Conservation (phyloP, 53 echinoderm and acorn worm genomes). For the Arbacia lixula region DNA sequence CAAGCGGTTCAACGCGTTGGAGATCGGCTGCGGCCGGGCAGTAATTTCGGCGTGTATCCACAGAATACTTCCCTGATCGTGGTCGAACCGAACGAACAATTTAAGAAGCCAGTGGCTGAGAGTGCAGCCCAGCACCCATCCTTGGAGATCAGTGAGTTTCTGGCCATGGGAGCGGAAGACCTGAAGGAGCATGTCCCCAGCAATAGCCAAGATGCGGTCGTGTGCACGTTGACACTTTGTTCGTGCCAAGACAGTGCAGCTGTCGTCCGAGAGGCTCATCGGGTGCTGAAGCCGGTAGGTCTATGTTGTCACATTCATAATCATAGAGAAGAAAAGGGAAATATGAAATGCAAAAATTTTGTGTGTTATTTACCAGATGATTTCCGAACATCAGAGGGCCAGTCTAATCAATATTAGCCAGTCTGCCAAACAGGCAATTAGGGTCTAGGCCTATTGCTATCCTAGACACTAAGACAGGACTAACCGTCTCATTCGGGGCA, state of each 20-base stretch:
- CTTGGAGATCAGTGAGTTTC: conserved; percentile 56
- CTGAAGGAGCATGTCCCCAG: conserved; percentile 60
- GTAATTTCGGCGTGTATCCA: conserved; percentile 74
- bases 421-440: too few species aligned
- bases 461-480: too few species aligned
- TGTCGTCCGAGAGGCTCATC: conserved; percentile 66
- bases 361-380: too few species aligned
- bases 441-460: too few species aligned
- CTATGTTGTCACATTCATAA: too few species aligned
- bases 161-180: conserved; percentile 67
- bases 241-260: conserved; percentile 61
- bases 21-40: conserved; percentile 77
- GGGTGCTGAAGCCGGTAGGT: conserved; percentile 72
- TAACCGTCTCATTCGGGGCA: too few species aligned
- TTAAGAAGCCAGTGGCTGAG: conserved; percentile 37
- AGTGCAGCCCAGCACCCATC: conserved; percentile 38
- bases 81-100: conserved; percentile 72
- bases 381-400: too few species aligned
- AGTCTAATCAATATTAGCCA: too few species aligned
- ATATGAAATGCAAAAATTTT: too few species aligned
- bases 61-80: conserved; percentile 54
- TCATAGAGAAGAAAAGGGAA: too few species aligned
- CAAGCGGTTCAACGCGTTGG: conserved; percentile 57
- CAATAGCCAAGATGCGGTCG: conserved; percentile 68
- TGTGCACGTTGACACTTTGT: conserved; percentile 68